Evolutionary conservation across 2,888 invertebrate genomes (phyloP).

Genomic region (Aleiodes testaceus): DNA sequence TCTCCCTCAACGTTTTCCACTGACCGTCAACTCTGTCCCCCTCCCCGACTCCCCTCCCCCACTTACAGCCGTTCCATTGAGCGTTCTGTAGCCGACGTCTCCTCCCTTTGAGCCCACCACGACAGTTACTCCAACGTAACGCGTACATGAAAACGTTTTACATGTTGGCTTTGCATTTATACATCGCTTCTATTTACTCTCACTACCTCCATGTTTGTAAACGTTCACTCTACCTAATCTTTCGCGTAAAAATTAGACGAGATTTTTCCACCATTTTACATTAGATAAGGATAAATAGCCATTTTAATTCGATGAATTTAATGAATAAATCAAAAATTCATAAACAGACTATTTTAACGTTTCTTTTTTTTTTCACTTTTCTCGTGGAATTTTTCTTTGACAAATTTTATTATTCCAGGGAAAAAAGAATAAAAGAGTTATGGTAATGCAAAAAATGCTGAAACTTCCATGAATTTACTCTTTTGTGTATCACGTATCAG

Average conservation of each 20-base stretch:
- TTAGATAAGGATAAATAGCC: no score
- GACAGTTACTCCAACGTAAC: slow-evolving; percentile 29
- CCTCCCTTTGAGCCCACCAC: slow-evolving; percentile 35
- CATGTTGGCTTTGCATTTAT: slow-evolving; percentile 22
- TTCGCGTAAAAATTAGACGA: slow-evolving; percentile 14
- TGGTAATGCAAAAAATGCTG: background rate
- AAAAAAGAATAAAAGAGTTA: slow-evolving; percentile 3
- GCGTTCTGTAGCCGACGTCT: slow-evolving; percentile 42
- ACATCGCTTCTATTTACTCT: background rate
- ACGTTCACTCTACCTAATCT: slow-evolving; percentile 63
- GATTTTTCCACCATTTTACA: slow-evolving; percentile 13
- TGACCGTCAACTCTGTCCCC: slow-evolving; percentile 30
- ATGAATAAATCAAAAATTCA: background rate
- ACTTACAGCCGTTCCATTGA: slow-evolving; percentile 47
- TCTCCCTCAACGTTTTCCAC: slow-evolving; percentile 15
- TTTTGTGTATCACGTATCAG: slow-evolving; percentile 32
- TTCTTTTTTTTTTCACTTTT: no score
- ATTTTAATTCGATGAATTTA: no score
- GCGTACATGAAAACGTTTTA: slow-evolving; percentile 24
- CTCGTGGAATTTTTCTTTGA: no score
- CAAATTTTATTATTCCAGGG: background rate
- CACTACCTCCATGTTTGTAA: slow-evolving; percentile 7
- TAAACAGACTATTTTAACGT: no score
- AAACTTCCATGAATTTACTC: slow-evolving; percentile 23
- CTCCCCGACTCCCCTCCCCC: background rate